These are phyloP conservation scores for Ctenicera cuprea DNA, from an alignment of 2,888 invertebrate species.

Conservation along the genomic window DNA sequence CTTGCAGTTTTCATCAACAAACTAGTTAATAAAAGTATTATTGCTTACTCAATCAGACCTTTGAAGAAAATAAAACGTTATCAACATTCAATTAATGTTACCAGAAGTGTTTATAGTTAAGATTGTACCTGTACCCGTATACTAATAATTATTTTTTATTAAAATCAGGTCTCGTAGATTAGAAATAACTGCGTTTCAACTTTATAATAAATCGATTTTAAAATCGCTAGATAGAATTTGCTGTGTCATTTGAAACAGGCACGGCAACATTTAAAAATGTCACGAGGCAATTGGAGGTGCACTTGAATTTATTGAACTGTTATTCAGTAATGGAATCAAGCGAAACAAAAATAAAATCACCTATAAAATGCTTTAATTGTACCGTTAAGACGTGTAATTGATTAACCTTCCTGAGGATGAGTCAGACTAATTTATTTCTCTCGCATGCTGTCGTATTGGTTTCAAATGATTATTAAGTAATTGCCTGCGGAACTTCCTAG, in stretches of 20 bases:
- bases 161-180: conserved; percentile 1
- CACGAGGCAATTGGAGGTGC: conserved; percentile 51
- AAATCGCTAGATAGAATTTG: conserved; percentile 55
- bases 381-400: conserved; percentile 36
- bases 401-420: conserved; percentile 38
- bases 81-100: too few species aligned
- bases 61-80: too few species aligned
- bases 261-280: conserved; percentile 55
- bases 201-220: conserved; percentile 42
- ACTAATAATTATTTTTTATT: conserved; percentile 32
- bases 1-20: too few species aligned
- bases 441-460: conserved; percentile 8
- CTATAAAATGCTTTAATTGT: conserved; percentile 32
- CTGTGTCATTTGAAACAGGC: conserved; percentile 56
- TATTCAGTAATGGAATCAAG: conserved; percentile 38
- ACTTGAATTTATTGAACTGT: conserved; percentile 38
- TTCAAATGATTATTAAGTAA: conserved; percentile 12
- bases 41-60: too few species aligned
- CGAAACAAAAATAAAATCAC: background rate
- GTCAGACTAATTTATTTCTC: conserved; percentile 30
- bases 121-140: background rate
- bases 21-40: too few species aligned
- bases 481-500: conserved; percentile 6
- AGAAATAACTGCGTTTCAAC: conserved; percentile 29
- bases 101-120: background rate